Evolutionary conservation across 2,797 vertebrate genomes (phyloP).

Genomic region (Enteromius treurensis): DNA sequence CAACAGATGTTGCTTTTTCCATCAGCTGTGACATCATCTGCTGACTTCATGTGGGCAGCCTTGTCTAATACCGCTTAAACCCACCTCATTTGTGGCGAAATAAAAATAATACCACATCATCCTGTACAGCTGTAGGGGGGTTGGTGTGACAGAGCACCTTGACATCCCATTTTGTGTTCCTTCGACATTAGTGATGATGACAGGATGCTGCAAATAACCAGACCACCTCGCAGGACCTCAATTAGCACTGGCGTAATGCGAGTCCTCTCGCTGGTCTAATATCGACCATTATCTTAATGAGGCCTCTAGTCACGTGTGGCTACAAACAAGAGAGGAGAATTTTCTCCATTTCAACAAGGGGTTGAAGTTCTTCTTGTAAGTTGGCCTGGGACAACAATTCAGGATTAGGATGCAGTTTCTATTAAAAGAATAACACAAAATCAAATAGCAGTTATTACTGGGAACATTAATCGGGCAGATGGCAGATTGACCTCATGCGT

Average conservation of each 20-base stretch:
- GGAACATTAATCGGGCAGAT: not conserved
- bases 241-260: not conserved
- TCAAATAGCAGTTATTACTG: not conserved
- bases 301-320: not conserved
- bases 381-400: not conserved
- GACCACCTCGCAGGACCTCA: not conserved
- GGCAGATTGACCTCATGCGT: not conserved
- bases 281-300: constrained; percentile 3
- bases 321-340: not conserved
- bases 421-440: not conserved
- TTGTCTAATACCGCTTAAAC: constrained; percentile 20
- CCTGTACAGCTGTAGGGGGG: not conserved
- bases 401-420: not conserved
- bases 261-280: not conserved
- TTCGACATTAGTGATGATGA: not conserved
- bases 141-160: constrained; percentile 10
- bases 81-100: not conserved
- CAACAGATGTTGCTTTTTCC: constrained; percentile 17
- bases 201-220: constrained; percentile 28
- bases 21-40: constrained; percentile 32
- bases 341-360: not conserved
- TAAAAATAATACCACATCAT: not conserved
- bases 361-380: not conserved
- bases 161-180: not conserved
- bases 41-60: constrained; percentile 25